Percentiles rank a stretch among this genome's conserved stretches.
Conservation (phyloP, 2,113 vertebrate species). For the Sprattus sprattus region DNA sequence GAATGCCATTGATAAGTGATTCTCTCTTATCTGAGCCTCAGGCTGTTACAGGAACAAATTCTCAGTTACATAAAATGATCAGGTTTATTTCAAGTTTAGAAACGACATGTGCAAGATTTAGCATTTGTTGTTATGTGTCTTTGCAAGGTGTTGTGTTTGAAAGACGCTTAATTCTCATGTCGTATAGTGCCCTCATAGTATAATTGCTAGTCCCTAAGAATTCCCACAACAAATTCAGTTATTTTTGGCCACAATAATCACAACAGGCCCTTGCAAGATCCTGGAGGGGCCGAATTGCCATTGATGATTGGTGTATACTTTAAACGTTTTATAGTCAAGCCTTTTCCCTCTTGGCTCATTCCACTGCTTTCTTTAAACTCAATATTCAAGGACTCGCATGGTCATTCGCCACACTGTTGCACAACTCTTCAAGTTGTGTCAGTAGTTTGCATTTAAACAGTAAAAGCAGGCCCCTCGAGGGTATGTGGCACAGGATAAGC, state of each 20-base stretch:
- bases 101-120: background rate
- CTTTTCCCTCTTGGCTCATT: background rate
- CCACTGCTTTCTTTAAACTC: background rate
- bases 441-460: constrained; percentile 20
- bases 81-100: background rate
- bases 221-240: too few relatives aligned
- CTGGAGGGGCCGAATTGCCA: background rate
- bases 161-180: background rate
- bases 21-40: background rate
- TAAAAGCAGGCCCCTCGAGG: constrained; percentile 20
- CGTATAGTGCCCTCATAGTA: background rate
- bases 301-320: background rate
- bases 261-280: too few relatives aligned
- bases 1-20: background rate
- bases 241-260: too few relatives aligned
- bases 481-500: constrained; percentile 21
- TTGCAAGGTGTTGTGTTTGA: background rate
- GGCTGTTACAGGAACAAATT: background rate
- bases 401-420: background rate
- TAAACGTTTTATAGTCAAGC: background rate
- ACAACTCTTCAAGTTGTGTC: background rate
- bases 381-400: background rate
- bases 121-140: background rate
- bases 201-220: too few relatives aligned
- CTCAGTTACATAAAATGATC: background rate